phyloP scores from a whole-genome alignment of 30 jellyfish, hydroid and myxozoan species.

The Pelagia noctiluca region DNA sequence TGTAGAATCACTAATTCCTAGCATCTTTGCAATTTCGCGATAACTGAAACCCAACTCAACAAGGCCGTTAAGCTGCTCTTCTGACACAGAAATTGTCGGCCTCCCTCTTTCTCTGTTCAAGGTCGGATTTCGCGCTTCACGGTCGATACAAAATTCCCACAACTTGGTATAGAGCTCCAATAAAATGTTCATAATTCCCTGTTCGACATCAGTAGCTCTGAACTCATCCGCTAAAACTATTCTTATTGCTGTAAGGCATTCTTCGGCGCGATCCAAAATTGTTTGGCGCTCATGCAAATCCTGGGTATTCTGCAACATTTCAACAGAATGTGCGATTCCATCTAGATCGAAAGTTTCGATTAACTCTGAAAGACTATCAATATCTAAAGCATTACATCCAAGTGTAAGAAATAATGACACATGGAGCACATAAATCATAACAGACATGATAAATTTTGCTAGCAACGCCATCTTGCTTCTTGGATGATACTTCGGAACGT shows the following conservation, averaged over 20 bases:
- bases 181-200: conserved; percentile 1
- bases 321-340: too few species aligned
- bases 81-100: conserved; percentile 19
- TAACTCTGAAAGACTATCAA: too few species aligned
- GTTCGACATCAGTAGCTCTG: conserved; percentile 15
- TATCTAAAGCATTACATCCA: too few species aligned
- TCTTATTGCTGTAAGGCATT: not conserved
- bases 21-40: conserved; percentile 3
- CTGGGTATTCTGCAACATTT: too few species aligned
- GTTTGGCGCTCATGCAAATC: too few species aligned
- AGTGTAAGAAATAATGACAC: too few species aligned
- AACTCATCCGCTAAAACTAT: conserved; percentile 17
- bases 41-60: conserved; percentile 5
- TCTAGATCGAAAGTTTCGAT: too few species aligned
- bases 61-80: conserved; percentile 16
- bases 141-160: conserved; percentile 19
- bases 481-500: too few species aligned
- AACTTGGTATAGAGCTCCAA: conserved; percentile 20
- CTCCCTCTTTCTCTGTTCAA: conserved; percentile 10
- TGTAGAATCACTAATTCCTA: conserved; percentile 12
- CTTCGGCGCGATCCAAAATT: not conserved
- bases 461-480: too few species aligned
- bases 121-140: conserved; percentile 6
- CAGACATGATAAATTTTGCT: too few species aligned
- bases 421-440: too few species aligned